These are phyloP conservation scores for Salpingus planirostris DNA, from an alignment of 2,888 invertebrate genomes.

Conservation along the genomic window DNA sequence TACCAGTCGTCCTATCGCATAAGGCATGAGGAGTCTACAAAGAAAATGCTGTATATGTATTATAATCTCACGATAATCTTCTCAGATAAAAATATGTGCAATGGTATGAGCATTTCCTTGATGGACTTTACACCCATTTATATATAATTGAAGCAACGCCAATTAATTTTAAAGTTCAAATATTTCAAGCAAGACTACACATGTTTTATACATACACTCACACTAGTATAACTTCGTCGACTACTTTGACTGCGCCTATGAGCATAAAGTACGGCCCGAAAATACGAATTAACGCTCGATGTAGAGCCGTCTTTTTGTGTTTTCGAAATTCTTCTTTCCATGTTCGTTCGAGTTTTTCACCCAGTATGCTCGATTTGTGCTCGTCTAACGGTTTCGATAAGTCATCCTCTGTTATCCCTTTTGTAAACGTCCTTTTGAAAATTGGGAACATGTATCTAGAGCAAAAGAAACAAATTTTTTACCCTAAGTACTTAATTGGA, in stretches of 20 bases:
- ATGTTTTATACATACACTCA: too few relatives aligned
- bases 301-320: constrained; percentile 32
- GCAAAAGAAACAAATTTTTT: too few relatives aligned
- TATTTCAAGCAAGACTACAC: too few relatives aligned
- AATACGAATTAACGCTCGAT: constrained; percentile 28
- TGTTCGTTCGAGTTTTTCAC: constrained; percentile 54
- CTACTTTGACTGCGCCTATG: constrained; percentile 30
- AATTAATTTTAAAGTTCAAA: too few relatives aligned
- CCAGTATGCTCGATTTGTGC: constrained; percentile 58
- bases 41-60: too few relatives aligned
- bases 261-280: constrained; percentile 30
- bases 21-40: constrained; percentile 31
- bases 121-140: too few relatives aligned
- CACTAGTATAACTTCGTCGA: constrained; percentile 35
- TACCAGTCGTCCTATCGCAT: constrained; percentile 55
- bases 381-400: constrained; percentile 57
- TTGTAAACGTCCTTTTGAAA: constrained; percentile 60
- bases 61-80: too few relatives aligned
- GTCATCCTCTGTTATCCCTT: constrained; percentile 62
- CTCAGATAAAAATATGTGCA: too few relatives aligned
- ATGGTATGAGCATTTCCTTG: too few relatives aligned
- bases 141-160: too few relatives aligned
- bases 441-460: constrained; percentile 65
- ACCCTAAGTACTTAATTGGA: too few relatives aligned
- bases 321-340: constrained; percentile 34